Conservation (phyloP, 2,113 vertebrate species). For the Chaetodon trifascialis region DNA sequence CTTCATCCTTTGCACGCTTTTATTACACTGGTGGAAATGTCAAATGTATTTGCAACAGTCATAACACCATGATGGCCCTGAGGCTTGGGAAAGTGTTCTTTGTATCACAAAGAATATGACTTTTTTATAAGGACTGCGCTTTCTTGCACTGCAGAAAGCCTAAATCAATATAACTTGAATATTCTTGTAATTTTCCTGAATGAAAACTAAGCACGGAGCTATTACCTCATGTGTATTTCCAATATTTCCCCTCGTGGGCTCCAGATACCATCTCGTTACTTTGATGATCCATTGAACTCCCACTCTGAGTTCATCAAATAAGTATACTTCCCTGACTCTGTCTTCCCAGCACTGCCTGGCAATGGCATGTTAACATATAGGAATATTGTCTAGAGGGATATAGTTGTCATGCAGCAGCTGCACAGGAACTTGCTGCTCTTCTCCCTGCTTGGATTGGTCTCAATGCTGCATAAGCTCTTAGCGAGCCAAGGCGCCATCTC, state of each 20-base stretch:
- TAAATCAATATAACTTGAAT: neutral
- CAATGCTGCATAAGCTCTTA: conserved; percentile 61
- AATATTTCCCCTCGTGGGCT: conserved; percentile 39
- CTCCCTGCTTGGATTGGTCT: conserved; percentile 42
- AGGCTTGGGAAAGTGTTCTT: conserved; percentile 30
- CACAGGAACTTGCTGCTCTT: conserved; percentile 43
- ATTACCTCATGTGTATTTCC: conserved; percentile 27
- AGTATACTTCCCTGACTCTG: conserved; percentile 39
- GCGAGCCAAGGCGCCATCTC: conserved; percentile 43
- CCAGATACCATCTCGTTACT: conserved; percentile 23
- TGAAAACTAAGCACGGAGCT: conserved; percentile 4
- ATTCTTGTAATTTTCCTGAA: conserved; percentile 29
- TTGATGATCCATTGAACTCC: conserved; percentile 52
- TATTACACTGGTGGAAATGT: conserved; percentile 82
- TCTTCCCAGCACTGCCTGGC: conserved; percentile 9
- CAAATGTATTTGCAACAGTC: conserved; percentile 80
- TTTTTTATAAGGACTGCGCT: neutral
- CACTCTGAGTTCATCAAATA: conserved; percentile 49
- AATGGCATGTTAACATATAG: conserved; percentile 52
- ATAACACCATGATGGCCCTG: conserved; percentile 51
- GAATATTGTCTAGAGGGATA: conserved; percentile 36
- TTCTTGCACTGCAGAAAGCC: conserved; percentile 18
- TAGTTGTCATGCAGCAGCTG: conserved; percentile 65
- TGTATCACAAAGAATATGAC: conserved; percentile 17
- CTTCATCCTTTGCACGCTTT: conserved; percentile 81